Percentiles rank a stretch among this genome's conserved stretches.
phyloP scores from a whole-genome alignment of 92 coral and sea anemone species.

The Blastomussa wellsi region DNA sequence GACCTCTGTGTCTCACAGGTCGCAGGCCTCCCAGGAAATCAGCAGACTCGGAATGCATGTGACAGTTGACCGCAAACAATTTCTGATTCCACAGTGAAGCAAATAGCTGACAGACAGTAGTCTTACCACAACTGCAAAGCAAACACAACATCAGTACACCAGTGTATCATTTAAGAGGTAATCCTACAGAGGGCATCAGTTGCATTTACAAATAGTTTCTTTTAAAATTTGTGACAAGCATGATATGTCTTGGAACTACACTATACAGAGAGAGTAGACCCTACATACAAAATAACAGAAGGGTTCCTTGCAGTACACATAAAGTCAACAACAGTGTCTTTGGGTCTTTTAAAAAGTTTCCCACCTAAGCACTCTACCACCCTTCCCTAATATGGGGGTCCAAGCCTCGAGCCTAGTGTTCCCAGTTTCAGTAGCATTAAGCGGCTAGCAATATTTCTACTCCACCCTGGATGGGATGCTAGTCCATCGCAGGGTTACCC shows the following conservation, averaged over 20 bases:
- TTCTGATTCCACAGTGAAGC: constrained; percentile 75
- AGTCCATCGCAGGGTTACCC: too few relatives aligned
- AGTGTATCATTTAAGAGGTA: background rate
- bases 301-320: background rate
- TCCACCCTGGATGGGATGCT: too few relatives aligned
- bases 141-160: background rate
- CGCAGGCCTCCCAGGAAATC: constrained; percentile 97
- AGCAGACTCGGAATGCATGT: constrained; percentile 95
- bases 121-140: constrained; percentile 85
- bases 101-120: constrained; percentile 94
- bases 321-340: background rate
- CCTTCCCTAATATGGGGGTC: too few relatives aligned
- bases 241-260: background rate
- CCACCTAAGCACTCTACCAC: too few relatives aligned
- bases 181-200: background rate
- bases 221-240: too few relatives aligned
- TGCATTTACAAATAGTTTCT: too few relatives aligned
- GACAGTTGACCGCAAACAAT: constrained; percentile 93
- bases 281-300: background rate
- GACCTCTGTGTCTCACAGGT: constrained; percentile 77
- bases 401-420: too few relatives aligned
- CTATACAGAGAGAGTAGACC: background rate
- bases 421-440: too few relatives aligned
- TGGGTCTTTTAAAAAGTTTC: too few relatives aligned
- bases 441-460: too few relatives aligned